Evolutionary conservation across 2,888 invertebrate species (phyloP), one percentile per base, ranked within the genome.

Genomic region (Lasioglossum vierecki): DNA sequence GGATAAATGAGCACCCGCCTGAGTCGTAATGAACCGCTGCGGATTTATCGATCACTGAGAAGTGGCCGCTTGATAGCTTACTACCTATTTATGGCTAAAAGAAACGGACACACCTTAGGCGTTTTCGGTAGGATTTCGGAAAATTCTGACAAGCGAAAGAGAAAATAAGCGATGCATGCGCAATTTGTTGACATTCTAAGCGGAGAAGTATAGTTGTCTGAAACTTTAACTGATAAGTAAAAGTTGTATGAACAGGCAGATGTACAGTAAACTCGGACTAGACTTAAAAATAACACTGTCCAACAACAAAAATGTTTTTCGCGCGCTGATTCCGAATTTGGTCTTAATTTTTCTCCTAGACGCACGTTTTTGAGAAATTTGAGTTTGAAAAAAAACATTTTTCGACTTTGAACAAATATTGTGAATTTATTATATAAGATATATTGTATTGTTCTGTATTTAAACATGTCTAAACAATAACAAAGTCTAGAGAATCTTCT

Each of bases 1-100:
- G 79, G 79, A 84, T 82, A 87, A 84, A 84, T 79, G 87, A 81
- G 86, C 77, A 53, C 26, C 30, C 63, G 30, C 11, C 72, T 70
- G 82, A 87, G 80, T 87, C 79, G 76, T 81, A 77, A 80, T 75
- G 77, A 73, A 82, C 71, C 57, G 77, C 41, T 82, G 66, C 49
- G 22, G 79, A 78, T 78, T 79, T 49, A 79, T 85, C 84, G 71
- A 66, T 78, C 83, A 72, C 35, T 4, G 26, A 6, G 11, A 6
- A 0, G 8, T 8, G 26, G 41, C 1, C n/a, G 76, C 44, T 49
- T n/a, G 76, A 49, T 49, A n/a, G 53, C 41, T 74, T 49, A 49
- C n/a, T 53, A 71, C n/a, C 49, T 60, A 63, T 53, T 75, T 53
- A 26, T 9, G 15, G 15, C 13, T 18, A 15, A 30, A 30, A 0